Conservation (phyloP, 2,113 vertebrate genomes). For the Egretta garzetta region DNA sequence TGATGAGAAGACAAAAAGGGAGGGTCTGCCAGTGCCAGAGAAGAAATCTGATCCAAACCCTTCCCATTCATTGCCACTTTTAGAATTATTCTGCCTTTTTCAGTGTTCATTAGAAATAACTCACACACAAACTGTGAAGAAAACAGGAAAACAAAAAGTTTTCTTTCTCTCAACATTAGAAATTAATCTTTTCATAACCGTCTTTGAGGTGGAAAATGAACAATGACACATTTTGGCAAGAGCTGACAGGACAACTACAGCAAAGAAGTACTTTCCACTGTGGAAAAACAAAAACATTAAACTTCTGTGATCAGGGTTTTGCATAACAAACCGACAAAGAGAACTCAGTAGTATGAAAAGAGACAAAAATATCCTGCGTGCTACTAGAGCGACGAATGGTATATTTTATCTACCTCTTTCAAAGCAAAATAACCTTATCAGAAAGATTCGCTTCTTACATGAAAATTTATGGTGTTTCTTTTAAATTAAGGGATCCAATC, state of each 20-base stretch:
- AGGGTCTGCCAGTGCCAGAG: background rate
- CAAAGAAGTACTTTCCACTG: slow-evolving; percentile 35
- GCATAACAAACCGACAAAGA: slow-evolving; percentile 42
- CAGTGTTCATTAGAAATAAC: background rate
- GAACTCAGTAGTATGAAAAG: slow-evolving; percentile 18
- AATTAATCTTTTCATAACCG: slow-evolving; percentile 5
- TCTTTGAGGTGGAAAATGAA: slow-evolving; percentile 34
- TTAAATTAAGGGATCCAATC: background rate
- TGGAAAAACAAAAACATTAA: slow-evolving; percentile 46
- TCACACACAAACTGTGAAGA: background rate
- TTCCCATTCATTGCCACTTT: background rate
- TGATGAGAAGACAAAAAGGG: background rate
- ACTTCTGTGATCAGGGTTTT: slow-evolving; percentile 56
- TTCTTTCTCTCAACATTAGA: slow-evolving; percentile 14
- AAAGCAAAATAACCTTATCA: slow-evolving; percentile 1
- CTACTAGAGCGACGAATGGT: background rate
- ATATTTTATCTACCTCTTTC: background rate
- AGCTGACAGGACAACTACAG: background rate
- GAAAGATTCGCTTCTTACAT: slow-evolving; percentile 3
- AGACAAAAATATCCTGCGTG: slow-evolving; percentile 41
- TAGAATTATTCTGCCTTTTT: background rate
- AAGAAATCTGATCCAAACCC: background rate
- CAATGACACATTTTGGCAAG: slow-evolving; percentile 43
- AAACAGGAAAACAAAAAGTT: background rate
- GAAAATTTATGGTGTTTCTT: slow-evolving; percentile 43